Evolutionary conservation across 2,113 vertebrate genomes (phyloP), one percentile per base, ranked within the genome.

Genomic region (Tychaedon coryphoeus): DNA sequence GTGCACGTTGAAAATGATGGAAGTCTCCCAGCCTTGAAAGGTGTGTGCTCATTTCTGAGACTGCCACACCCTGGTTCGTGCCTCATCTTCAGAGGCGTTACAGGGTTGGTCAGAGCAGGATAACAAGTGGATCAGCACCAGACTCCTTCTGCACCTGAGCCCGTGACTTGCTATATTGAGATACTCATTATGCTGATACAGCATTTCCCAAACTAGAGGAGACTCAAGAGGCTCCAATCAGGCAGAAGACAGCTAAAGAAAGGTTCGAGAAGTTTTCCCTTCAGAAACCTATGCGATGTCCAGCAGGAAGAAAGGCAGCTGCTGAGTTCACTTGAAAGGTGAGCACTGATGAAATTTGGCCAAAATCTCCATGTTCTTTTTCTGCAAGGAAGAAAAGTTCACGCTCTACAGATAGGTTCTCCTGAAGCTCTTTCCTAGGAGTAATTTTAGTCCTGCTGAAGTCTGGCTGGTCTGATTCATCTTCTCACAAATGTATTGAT

Each of bases 381-480:
- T 38, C 71, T 67, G 19, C 58, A 54, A 45, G 50, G 81, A 82
- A 38, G 34, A 76, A 82, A 53, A 40, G 10, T 29, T 90, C 50
- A 26, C 2, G 0, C 23, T 48, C 4, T 53, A 26, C 17, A 65
- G 14, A 8, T 18, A 47, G 0, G 0, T 23, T 4, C 7, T 69
- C 34, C 72, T 71, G 29, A 69, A 83, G 69, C 26, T 31, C 25
- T 84, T 62, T 64, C 28, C 36, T n/a, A 24, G 13, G 36, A 62
- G 40, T 58, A 14, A 74, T 67, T 93, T 82, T 65, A 82, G 29
- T 33, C 42, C 53, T 77, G 23, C 38, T 42, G 22, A 58, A 60
- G 8, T n/a, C 61, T 67, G 43, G 16, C 53, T 81, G 26, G 9
- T 78, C 77, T 85, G 40, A 67, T 84, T 67, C 13, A 34, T 78